Evolutionary conservation across 92 coral and sea anemone genomes (phyloP), one percentile per base, ranked within the genome.

Genomic region (Pocillopora grandis): DNA sequence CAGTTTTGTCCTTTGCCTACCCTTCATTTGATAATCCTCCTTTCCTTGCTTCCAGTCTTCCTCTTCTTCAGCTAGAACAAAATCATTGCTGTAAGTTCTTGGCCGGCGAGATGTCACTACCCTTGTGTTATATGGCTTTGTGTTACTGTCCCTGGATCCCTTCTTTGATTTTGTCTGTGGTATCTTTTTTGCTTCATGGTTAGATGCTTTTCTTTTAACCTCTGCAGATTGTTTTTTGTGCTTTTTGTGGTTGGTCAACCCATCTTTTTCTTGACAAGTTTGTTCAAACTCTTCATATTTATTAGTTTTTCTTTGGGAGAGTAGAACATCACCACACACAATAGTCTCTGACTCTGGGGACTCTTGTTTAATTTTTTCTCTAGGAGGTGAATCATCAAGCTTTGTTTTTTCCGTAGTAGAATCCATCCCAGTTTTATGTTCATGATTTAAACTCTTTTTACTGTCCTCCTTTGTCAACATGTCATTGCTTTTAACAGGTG

Each of bases 1-100:
- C 16, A 94, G 75, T 65, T 94, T 94, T 48, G 98, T 76, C 77
- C 94, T 87, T 37, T 92, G 91, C 19, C 95, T 87, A 57, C 89
- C 89, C 66, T 89, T 72, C 31, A 76, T 83, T 37, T 76, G 74
- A 49, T 74, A 90, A 5, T 52, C 82, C 58, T 84, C 88, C 57
- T 83, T 85, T 14, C 83, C 91, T 36, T 90, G 83, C 37, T 70
- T 81, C 93, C 93, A 89, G 33, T 90, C 92, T 27, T 80, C 92
- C 18, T 75, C 80, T 49, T 83, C 81, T 3, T 55, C 84, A 1
- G 95, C 86, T 5, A 65, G 78, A 62, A 87, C 90, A 83, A 75
- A 89, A 74, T 91, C 97, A 64, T 81, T 72, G 66, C 75, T 84
- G 60, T 71, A 89, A 6, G 88, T 62, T 35, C 76, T 78, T 23